Evolutionary conservation across 92 coral and sea anemone species (phyloP).

Genomic region (Zoanthus sociatus): DNA sequence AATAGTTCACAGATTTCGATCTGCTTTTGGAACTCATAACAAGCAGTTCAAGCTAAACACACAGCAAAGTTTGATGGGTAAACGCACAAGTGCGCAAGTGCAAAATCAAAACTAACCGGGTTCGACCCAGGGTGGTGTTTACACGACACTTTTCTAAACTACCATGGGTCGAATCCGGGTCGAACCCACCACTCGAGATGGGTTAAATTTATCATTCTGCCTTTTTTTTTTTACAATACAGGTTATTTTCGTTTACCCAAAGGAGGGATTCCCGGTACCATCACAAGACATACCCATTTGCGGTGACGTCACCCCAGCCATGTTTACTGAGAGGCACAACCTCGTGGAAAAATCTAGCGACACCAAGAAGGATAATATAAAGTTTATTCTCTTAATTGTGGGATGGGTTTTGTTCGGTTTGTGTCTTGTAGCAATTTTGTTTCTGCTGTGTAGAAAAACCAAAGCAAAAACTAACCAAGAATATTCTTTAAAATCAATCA

Average conservation of each 20-base stretch:
- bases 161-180: too few relatives aligned
- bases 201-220: too few relatives aligned
- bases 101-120: too few relatives aligned
- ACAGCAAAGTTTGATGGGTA: too few relatives aligned
- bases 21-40: too few relatives aligned
- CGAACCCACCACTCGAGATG: too few relatives aligned
- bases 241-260: slow-evolving; percentile 46
- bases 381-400: slow-evolving; percentile 39
- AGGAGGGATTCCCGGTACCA: slow-evolving; percentile 40
- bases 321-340: slow-evolving; percentile 34
- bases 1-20: too few relatives aligned
- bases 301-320: slow-evolving; percentile 52
- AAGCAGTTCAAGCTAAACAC: too few relatives aligned
- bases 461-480: not conserved
- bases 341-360: not conserved
- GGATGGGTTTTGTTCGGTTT: slow-evolving; percentile 41
- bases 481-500: not conserved
- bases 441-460: not conserved
- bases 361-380: not conserved
- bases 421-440: not conserved
- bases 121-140: too few relatives aligned
- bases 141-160: too few relatives aligned
- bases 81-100: too few relatives aligned
- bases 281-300: slow-evolving; percentile 50
- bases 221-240: not conserved